Conservation (phyloP, 2,888 invertebrate genomes). For the Xestia xanthographa region DNA sequence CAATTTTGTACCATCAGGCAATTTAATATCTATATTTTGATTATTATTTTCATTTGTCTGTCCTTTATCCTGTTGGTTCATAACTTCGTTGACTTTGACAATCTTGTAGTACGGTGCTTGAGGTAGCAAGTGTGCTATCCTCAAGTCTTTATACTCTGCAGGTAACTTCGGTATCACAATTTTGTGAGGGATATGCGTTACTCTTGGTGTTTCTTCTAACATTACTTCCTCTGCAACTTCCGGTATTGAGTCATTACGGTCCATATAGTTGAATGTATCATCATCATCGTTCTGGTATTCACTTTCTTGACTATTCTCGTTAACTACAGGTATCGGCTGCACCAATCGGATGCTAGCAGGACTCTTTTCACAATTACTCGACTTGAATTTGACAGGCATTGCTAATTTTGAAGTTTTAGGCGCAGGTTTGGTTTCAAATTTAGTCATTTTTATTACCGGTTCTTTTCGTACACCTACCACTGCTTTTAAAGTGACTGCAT, state of each 20-base stretch:
- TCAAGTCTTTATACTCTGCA: slow-evolving; percentile 70
- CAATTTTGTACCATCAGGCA: slow-evolving; percentile 81
- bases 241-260: slow-evolving; percentile 73
- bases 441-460: slow-evolving; percentile 76
- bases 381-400: slow-evolving; percentile 79
- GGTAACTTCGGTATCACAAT: slow-evolving; percentile 78
- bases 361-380: slow-evolving; percentile 57
- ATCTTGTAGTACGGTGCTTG: slow-evolving; percentile 85
- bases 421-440: slow-evolving; percentile 66
- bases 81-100: slow-evolving; percentile 78
- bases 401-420: slow-evolving; percentile 60
- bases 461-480: slow-evolving; percentile 50
- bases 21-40: slow-evolving; percentile 53
- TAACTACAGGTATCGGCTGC: slow-evolving; percentile 4
- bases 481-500: slow-evolving; percentile 68
- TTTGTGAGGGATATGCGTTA: slow-evolving; percentile 65
- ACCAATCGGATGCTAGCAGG: slow-evolving; percentile 74
- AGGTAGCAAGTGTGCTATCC: slow-evolving; percentile 79
- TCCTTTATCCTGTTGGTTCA: slow-evolving; percentile 39
- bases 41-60: background rate
- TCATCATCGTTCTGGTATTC: slow-evolving; percentile 36
- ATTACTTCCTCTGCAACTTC: slow-evolving; percentile 84
- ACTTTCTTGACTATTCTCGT: slow-evolving; percentile 45
- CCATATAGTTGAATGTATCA: slow-evolving; percentile 54
- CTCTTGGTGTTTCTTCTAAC: slow-evolving; percentile 71